Base-by-base conservation (phyloP, 2,888 invertebrate species). In the Rambutsinella grinnellia region DNA sequence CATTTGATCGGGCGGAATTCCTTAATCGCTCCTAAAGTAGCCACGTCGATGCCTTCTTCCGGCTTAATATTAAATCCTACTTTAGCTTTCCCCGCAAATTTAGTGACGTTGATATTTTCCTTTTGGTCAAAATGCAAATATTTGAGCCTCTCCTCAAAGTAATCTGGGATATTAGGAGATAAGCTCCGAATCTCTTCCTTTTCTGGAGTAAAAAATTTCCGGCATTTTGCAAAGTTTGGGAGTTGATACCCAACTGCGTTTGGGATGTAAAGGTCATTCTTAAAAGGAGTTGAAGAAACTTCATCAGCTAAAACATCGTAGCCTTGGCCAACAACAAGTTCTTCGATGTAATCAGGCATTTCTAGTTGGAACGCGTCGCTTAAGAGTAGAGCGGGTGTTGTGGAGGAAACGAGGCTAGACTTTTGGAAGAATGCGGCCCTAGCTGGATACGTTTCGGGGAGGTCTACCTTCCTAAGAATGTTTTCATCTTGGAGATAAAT, bases 61-160 rank as follows among this genome's bases (percentile, higher is more conserved):
- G 69, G 70, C 2, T 26, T n/a, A 2, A 76, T 6, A 28, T 71
- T 71, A 19, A 56, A 71, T n/a, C 70, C 70, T 19, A 47, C 57
- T 53, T 63, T 71, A 56, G 21, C 15, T 28, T 46, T 21, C 17
- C 27, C 10, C 2, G 19, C 1, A 58, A 49, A 58, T 27, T 36
- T 36, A 26, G 56, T 8, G 13, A 36, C 21, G 24, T 15, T 44
- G 23, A 56, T 8, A 26, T 54, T 62, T 15, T 70, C 62, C 15
- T 69, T 61, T n/a, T 23, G 53, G 3, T 28, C 23, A 61, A 60
- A 60, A 3, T 69, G 19, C 17, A 70, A 21, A 44, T 26, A 54
- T 15, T 62, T 53, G 6, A 70, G 23, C n/a, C 70, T 15, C 19
- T 70, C 53, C 17, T 36, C 2, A 26, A 27, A 17, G 19, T 62